Conservation (phyloP, 2,888 invertebrate species). For the Hedya salicella region DNA sequence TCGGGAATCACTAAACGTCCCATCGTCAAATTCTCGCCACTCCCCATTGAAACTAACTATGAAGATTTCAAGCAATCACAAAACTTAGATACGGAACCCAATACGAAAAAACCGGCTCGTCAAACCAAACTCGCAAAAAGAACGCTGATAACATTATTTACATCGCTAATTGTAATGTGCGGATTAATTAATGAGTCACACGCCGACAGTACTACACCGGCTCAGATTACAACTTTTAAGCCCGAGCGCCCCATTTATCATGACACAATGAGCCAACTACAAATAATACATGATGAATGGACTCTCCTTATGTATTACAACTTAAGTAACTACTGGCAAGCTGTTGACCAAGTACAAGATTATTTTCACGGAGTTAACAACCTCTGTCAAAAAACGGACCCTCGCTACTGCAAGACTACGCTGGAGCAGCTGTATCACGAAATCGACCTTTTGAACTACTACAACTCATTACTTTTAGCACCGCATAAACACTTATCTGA, state of each 20-base stretch:
- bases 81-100: not conserved
- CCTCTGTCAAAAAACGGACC: slow-evolving; percentile 27
- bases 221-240: slow-evolving; percentile 36
- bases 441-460: slow-evolving; percentile 23
- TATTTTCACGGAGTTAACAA: slow-evolving; percentile 14
- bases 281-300: slow-evolving; percentile 46
- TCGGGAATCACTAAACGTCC: slow-evolving; percentile 4
- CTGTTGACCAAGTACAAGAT: slow-evolving; percentile 11
- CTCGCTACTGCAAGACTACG: slow-evolving; percentile 36
- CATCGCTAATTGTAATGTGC: slow-evolving; percentile 7
- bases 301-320: slow-evolving; percentile 44
- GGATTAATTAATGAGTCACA: not conserved
- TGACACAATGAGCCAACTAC: slow-evolving; percentile 37
- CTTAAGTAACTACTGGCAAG: slow-evolving; percentile 43
- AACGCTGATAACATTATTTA: slow-evolving; percentile 3
- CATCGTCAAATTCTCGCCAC: slow-evolving; percentile 23
- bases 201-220: not conserved
- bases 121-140: not conserved
- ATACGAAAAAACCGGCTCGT: not conserved
- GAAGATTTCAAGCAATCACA: not conserved
- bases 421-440: slow-evolving; percentile 19
- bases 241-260: slow-evolving; percentile 39
- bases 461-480: slow-evolving; percentile 18
- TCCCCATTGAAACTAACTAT: slow-evolving; percentile 2
- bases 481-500: too few relatives aligned